These are phyloP conservation scores for Brachionus manjavacas DNA, from an alignment of 1,140 invertebrate species.

Conservation along the genomic window DNA sequence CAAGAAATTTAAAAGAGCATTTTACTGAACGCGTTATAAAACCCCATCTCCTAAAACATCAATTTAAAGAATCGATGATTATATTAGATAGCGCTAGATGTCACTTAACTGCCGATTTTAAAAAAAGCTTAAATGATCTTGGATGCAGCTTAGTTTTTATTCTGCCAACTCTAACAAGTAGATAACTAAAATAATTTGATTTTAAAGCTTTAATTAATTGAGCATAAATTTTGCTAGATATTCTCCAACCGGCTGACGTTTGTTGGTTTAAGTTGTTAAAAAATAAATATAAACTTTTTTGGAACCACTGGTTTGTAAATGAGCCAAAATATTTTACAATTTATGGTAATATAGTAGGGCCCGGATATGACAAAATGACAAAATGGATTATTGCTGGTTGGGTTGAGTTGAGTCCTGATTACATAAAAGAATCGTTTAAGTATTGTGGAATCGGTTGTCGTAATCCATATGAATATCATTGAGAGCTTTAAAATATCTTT, in stretches of 20 bases:
- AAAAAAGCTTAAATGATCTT: not conserved
- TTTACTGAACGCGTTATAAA: conserved; percentile 19
- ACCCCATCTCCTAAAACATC: conserved; percentile 17
- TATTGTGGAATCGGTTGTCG: not conserved
- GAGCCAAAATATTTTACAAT: not conserved
- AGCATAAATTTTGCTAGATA: not conserved
- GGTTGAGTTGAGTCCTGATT: not conserved
- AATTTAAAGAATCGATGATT: conserved; percentile 11
- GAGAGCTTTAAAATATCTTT: not conserved
- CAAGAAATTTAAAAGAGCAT: conserved; percentile 11
- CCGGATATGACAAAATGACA: not conserved
- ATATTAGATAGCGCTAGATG: conserved; percentile 1
- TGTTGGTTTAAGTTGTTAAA: conserved; percentile 20
- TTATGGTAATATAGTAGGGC: conserved; percentile 1
- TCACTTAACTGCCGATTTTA: conserved; percentile 3
- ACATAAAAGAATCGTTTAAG: not conserved
- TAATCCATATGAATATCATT: not conserved
- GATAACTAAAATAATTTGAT: not conserved
- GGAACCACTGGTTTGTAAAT: conserved; percentile 14
- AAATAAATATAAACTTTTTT: conserved; percentile 7
- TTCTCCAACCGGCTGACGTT: conserved; percentile 20
- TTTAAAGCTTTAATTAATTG: not conserved
- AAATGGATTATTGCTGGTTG: not conserved
- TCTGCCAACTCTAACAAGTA: not conserved
- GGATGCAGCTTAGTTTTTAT: not conserved